Percentiles rank a stretch among this genome's conserved stretches.
Conservation (phyloP, 2,888 invertebrate species). For the Himalopsyche kuldschensis region DNA sequence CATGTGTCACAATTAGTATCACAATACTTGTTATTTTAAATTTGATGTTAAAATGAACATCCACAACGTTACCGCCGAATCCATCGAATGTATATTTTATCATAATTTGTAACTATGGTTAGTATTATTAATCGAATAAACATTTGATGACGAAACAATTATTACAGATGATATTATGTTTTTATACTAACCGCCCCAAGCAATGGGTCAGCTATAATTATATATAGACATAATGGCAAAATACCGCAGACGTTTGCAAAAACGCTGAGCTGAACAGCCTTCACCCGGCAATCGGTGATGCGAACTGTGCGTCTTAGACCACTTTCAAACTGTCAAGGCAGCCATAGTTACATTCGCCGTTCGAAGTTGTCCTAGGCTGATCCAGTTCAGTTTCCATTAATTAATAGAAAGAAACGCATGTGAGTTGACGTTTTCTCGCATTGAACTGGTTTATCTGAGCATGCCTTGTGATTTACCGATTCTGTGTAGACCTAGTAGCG, state of each 20-base stretch:
- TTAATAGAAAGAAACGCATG: background rate
- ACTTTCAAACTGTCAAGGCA: background rate
- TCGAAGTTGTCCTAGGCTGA: background rate
- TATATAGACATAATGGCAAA: background rate
- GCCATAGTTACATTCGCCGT: background rate
- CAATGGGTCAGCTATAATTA: background rate
- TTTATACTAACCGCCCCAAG: background rate
- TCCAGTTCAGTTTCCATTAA: background rate
- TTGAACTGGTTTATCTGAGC: background rate
- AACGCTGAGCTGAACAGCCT: background rate
- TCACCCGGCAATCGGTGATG: background rate
- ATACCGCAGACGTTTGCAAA: background rate
- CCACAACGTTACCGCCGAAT: too few relatives aligned
- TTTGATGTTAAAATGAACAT: too few relatives aligned
- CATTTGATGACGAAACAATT: too few relatives aligned
- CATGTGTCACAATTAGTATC: too few relatives aligned
- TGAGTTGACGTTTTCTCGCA: background rate
- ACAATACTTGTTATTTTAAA: too few relatives aligned
- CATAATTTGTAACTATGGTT: too few relatives aligned
- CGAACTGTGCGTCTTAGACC: background rate
- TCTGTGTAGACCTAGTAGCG: background rate
- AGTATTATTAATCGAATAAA: too few relatives aligned
- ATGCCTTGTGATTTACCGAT: background rate
- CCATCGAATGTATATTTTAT: too few relatives aligned
- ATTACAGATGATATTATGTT: too few relatives aligned